A percentile compares a stretch with the other conserved stretches of the same genome.
These are phyloP conservation scores for Vultur gryphus DNA, from an alignment of 2,797 vertebrate genomes.

Conservation along the genomic window DNA sequence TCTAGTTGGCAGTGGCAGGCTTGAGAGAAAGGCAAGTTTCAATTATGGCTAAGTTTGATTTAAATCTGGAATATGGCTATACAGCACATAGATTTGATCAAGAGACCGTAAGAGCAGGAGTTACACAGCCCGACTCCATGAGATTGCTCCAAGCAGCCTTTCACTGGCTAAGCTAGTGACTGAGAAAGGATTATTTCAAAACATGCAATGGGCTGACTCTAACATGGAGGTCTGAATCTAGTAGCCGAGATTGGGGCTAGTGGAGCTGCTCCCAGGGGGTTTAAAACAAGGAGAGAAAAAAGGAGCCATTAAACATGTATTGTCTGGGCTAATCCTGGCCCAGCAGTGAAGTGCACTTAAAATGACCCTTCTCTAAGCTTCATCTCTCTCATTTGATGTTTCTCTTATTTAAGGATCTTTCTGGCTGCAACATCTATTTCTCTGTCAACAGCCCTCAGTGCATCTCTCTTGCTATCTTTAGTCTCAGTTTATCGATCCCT, in stretches of 20 bases:
- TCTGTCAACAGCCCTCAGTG: conserved; percentile 20
- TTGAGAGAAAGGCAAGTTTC: background rate
- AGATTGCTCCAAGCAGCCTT: background rate
- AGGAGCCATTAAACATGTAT: background rate
- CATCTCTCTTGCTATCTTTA: conserved; percentile 53
- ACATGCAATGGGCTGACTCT: background rate
- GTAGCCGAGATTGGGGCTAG: background rate
- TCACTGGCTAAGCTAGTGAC: background rate
- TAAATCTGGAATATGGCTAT: background rate
- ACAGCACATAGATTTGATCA: background rate
- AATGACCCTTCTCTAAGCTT: background rate
- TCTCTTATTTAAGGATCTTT: background rate
- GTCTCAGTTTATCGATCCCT: conserved; percentile 22
- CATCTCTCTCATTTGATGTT: background rate
- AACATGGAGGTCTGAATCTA: background rate
- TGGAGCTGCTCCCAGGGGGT: background rate
- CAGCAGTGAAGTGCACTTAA: background rate
- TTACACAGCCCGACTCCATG: background rate
- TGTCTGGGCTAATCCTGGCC: background rate
- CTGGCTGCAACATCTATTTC: conserved; percentile 25
- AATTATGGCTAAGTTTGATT: background rate
- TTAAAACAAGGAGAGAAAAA: background rate
- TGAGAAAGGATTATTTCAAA: background rate
- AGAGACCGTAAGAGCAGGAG: background rate
- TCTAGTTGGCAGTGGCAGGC: background rate